These are phyloP conservation scores for Cephonodes hylas DNA, from an alignment of 2,888 invertebrate genomes.

Conservation along the genomic window DNA sequence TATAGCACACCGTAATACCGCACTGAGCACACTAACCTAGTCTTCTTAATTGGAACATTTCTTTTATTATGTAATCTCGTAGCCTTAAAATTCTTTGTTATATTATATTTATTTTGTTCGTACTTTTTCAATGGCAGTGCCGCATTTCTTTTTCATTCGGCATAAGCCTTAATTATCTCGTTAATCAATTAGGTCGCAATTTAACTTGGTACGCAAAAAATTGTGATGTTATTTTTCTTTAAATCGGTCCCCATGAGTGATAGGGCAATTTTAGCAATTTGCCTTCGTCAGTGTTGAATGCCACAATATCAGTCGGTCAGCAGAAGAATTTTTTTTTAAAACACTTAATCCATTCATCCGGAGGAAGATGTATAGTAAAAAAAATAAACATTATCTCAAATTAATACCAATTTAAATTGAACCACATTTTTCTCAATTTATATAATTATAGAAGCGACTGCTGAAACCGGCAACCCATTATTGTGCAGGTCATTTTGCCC, in stretches of 20 bases:
- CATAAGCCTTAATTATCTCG: not conserved
- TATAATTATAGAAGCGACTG: not conserved
- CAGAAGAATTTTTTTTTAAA: not conserved
- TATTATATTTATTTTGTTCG: not conserved
- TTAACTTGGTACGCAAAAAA: not conserved
- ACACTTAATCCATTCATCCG: not conserved
- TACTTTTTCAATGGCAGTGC: not conserved
- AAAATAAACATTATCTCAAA: not conserved
- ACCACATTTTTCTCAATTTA: not conserved
- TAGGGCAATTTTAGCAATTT: not conserved
- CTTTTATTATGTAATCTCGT: not conserved
- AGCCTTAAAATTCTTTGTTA: not conserved
- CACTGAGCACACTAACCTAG: too few relatives aligned
- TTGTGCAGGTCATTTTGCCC: not conserved
- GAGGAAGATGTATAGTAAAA: too few relatives aligned
- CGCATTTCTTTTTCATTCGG: not conserved
- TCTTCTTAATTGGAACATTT: not conserved
- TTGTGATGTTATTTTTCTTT: not conserved
- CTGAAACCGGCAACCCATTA: slow-evolving; percentile 6
- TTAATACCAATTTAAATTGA: not conserved
- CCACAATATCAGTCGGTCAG: too few relatives aligned
- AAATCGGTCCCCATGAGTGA: not conserved
- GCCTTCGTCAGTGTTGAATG: not conserved
- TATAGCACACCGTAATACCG: not conserved
- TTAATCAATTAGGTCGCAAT: not conserved